phyloP scores from a whole-genome alignment of 1,140 invertebrate species.

The Melanaphis sacchari region DNA sequence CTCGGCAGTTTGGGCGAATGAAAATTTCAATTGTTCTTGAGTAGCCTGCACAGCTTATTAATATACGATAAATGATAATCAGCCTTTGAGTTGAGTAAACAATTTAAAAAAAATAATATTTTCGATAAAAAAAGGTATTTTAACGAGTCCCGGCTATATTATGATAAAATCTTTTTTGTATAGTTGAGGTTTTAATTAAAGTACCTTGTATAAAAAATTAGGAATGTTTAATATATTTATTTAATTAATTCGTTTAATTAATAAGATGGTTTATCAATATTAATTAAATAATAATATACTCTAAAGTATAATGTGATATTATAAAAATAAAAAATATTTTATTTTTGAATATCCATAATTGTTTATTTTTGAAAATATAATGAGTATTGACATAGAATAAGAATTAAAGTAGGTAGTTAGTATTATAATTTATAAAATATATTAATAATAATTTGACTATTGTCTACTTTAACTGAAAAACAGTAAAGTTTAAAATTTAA shows the following conservation, averaged over 20 bases:
- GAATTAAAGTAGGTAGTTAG: neutral
- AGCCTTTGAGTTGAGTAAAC: neutral
- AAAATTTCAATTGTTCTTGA: conserved; percentile 20
- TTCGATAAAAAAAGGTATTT: neutral
- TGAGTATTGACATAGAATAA: neutral
- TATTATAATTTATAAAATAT: neutral
- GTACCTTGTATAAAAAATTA: neutral
- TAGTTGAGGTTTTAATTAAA: neutral
- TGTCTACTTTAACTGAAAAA: neutral
- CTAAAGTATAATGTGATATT: too few relatives aligned
- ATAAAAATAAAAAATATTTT: neutral
- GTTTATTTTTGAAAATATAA: neutral
- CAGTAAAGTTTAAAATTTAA: neutral
- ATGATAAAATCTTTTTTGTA: neutral
- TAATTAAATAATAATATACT: too few relatives aligned
- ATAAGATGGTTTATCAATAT: neutral
- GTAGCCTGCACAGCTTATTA: neutral
- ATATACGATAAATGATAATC: neutral
- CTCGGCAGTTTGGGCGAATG: too few relatives aligned
- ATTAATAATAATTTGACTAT: too few relatives aligned
- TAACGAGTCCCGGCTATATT: neutral
- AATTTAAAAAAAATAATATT: neutral
- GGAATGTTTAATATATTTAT: neutral
- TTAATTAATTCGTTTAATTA: neutral
- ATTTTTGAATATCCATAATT: neutral